Evolutionary conservation across 92 coral and sea anemone genomes (phyloP).

Genomic region (Pocillopora meandrina): DNA sequence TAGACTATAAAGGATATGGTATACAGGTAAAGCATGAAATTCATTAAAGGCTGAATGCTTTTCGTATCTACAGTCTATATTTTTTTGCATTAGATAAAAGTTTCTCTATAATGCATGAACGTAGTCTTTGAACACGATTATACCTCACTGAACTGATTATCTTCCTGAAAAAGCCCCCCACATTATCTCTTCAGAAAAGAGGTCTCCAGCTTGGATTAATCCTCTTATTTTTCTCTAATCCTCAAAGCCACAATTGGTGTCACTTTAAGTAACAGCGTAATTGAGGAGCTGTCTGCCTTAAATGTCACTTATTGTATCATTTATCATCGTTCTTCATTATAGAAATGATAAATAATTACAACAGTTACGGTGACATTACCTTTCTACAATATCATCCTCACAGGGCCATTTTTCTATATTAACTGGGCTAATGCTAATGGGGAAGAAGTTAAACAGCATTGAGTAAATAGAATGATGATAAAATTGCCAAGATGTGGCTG

Average conservation of each 20-base stretch:
- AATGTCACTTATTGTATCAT: slow-evolving; percentile 33
- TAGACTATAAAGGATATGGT: too few species aligned
- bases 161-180: slow-evolving; percentile 26
- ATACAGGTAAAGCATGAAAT: too few species aligned
- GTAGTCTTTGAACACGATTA: neutral
- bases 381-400: slow-evolving; percentile 27
- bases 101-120: neutral
- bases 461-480: neutral
- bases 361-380: slow-evolving; percentile 19
- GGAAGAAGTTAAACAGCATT: slow-evolving; percentile 11
- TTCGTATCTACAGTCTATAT: too few species aligned
- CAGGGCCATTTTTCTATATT: neutral
- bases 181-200: neutral
- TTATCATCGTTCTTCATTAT: slow-evolving; percentile 16
- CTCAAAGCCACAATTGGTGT: neutral
- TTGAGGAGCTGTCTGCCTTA: neutral
- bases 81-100: too few species aligned
- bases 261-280: neutral
- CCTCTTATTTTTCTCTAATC: too few species aligned
- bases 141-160: slow-evolving; percentile 21
- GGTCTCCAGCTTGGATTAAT: too few species aligned
- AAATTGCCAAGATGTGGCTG: too few species aligned
- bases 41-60: neutral
- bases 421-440: neutral
- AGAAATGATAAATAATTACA: slow-evolving; percentile 29